Conservation (phyloP, 2,113 vertebrate species). For the Phrynocephalus versicolor region DNA sequence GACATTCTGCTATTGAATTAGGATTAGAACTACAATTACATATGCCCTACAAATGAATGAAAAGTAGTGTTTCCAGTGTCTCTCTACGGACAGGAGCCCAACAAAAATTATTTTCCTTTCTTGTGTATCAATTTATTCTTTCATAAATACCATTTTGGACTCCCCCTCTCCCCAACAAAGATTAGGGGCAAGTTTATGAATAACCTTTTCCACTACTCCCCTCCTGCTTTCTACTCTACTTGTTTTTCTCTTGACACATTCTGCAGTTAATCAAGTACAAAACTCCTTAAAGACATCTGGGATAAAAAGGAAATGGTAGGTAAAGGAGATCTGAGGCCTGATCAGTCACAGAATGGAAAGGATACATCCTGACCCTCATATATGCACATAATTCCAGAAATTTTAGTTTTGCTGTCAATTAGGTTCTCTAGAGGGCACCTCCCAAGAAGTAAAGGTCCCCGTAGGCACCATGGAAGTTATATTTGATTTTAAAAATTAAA, state of each 20-base stretch:
- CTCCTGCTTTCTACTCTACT: background rate
- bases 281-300: slow-evolving; percentile 3
- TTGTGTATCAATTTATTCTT: background rate
- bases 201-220: background rate
- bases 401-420: too few relatives aligned
- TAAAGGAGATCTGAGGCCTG: slow-evolving; percentile 17
- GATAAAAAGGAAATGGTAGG: slow-evolving; percentile 13
- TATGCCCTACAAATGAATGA: too few relatives aligned
- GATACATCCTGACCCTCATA: too few relatives aligned
- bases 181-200: background rate
- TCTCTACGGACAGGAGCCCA: slow-evolving; percentile 10
- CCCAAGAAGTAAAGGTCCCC: too few relatives aligned
- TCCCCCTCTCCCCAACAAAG: background rate
- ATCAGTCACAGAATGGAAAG: background rate
- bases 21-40: too few relatives aligned
- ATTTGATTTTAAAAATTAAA: too few relatives aligned
- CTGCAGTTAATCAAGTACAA: background rate
- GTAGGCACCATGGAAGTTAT: too few relatives aligned
- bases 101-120: slow-evolving; percentile 10
- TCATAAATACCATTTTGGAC: background rate
- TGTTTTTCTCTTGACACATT: background rate
- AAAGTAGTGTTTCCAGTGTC: too few relatives aligned
- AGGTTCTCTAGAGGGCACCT: too few relatives aligned
- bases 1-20: too few relatives aligned
- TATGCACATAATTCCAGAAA: too few relatives aligned